Evolutionary conservation across 35 echinoderm and acorn worm species (phyloP), one percentile per base, ranked within the genome.

Genomic region (Hemicentrotus pulcherrimus): DNA sequence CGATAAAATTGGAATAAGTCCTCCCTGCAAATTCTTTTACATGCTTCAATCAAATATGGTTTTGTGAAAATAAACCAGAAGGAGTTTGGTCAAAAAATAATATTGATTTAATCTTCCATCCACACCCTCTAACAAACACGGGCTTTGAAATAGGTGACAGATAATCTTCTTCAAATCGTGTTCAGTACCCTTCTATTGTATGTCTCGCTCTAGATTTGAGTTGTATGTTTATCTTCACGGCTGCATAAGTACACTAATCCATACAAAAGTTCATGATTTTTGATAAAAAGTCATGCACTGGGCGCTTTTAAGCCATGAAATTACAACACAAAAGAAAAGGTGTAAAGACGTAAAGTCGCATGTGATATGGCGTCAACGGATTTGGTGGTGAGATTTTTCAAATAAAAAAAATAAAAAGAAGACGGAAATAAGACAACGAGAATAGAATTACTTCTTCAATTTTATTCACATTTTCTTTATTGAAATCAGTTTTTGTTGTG

Each of bases 191-290:
- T 28, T 78, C 65, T 5, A 78, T 78, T 78, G 65, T 78, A 22
- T 78, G 65, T 78, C 19, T 6, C 65, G 65, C 18, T n/a, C 65
- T 78, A 78, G 65, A 28, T 78, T 78, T 78, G 65, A 22, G 65
- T 78, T 24, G 5, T 70, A 78, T 78, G 65, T 78, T 78, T 78
- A 78, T n/a, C 65, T 78, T 78, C 22, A 78, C 65, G 22, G 65
- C 65, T 78, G 18, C 18, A 18, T 78, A 78, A 78, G 65, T 78
- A 78, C 65, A 78, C 65, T 78, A 18, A 28, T 78, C n/a, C 65
- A 78, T 28, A 78, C 65, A 78, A n/a, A 78, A 78, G 65, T 78
- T 78, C 65, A 78, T 78, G 65, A 78, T 78, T 78, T 78, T 78
- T 78, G 19, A n/a, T 8, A 22, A 78, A 78, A 78, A 78, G 65